Evolutionary conservation across 2,797 vertebrate genomes (phyloP).

Genomic region (Hyperoplus lanceolatus): DNA sequence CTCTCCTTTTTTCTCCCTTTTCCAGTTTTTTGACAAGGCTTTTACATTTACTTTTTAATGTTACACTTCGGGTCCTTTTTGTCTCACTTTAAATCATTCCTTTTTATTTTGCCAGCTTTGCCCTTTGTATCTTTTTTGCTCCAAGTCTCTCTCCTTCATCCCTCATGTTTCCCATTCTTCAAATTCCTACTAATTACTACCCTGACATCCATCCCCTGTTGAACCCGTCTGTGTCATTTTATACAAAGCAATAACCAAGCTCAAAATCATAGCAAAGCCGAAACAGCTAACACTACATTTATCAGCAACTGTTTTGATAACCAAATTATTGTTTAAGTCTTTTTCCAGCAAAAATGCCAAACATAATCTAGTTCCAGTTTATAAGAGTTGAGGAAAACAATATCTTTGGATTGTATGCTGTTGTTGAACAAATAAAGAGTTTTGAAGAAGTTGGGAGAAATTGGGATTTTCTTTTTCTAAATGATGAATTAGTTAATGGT

Average conservation of each 20-base stretch:
- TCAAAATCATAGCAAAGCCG: background rate
- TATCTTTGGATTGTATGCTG: background rate
- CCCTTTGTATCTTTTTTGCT: background rate
- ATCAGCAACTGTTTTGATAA: background rate
- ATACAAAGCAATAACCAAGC: background rate
- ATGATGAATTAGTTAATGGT: background rate
- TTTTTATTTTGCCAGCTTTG: background rate
- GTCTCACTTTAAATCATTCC: background rate
- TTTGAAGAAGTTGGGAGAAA: background rate
- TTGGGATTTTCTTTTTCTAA: background rate
- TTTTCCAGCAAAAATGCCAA: background rate
- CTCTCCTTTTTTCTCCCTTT: slow-evolving; percentile 28
- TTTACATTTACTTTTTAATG: slow-evolving; percentile 22
- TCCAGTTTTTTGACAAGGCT: slow-evolving; percentile 15
- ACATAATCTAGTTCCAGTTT: background rate
- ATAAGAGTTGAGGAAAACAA: background rate
- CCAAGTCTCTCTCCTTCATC: background rate
- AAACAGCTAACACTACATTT: background rate
- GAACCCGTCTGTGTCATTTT: background rate
- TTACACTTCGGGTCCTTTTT: slow-evolving; percentile 17
- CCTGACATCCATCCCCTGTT: background rate
- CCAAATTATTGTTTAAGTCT: background rate
- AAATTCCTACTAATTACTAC: background rate
- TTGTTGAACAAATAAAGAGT: background rate
- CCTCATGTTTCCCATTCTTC: background rate